Evolutionary conservation across 2,797 vertebrate species (phyloP).

Genomic region (Micropoecilia bifurca): DNA sequence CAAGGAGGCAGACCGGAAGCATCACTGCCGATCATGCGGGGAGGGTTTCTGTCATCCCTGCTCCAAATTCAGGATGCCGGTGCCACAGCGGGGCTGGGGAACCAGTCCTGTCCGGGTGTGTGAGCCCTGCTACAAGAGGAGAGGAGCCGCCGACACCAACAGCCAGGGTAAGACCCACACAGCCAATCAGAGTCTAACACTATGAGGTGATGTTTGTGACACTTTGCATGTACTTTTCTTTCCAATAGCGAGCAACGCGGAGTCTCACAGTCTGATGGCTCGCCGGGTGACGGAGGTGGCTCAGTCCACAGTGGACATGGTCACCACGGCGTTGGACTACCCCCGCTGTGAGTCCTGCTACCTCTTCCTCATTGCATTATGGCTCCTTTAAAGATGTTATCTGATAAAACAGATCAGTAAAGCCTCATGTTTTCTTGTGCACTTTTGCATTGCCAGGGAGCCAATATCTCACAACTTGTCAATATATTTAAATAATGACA

Average conservation of each 20-base stretch:
- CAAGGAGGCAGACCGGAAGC: slow-evolving; percentile 83
- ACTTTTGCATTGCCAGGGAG: neutral
- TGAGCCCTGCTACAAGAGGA: slow-evolving; percentile 77
- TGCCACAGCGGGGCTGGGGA: slow-evolving; percentile 88
- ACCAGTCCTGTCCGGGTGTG: slow-evolving; percentile 82
- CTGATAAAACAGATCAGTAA: neutral
- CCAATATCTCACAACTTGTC: neutral
- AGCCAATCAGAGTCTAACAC: neutral
- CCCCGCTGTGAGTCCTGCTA: slow-evolving; percentile 82
- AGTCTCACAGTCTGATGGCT: slow-evolving; percentile 81
- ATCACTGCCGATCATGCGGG: slow-evolving; percentile 87
- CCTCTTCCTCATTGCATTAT: neutral
- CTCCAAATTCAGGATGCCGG: slow-evolving; percentile 83
- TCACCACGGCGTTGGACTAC: slow-evolving; percentile 85
- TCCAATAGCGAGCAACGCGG: slow-evolving; percentile 69
- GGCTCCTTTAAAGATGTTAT: neutral
- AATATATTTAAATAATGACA: neutral
- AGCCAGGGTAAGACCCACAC: slow-evolving; percentile 70
- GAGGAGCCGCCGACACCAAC: slow-evolving; percentile 62
- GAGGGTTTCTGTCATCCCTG: slow-evolving; percentile 88
- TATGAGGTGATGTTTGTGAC: neutral
- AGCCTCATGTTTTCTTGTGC: neutral
- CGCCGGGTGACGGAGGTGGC: slow-evolving; percentile 86
- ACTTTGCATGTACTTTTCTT: neutral
- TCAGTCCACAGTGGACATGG: slow-evolving; percentile 84